phyloP scores from a whole-genome alignment of 2,888 invertebrate species.

The Cheilosia vulpina region DNA sequence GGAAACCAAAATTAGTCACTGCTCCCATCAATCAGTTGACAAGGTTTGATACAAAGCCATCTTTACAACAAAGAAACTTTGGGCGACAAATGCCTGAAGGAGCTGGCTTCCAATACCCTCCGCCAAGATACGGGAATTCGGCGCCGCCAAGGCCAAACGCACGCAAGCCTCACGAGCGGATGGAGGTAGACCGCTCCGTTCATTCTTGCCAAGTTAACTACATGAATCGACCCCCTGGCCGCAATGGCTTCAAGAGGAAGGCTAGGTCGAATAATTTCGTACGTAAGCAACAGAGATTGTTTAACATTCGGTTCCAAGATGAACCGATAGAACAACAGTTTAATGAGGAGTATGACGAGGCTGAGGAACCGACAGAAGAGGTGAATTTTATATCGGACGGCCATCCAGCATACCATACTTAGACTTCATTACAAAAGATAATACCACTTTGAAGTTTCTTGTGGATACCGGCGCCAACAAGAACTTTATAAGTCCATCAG shows the following conservation, averaged over 20 bases:
- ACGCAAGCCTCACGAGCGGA: background rate
- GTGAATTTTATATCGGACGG: no score
- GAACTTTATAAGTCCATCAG: no score
- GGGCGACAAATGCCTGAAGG: background rate
- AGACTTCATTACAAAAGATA: no score
- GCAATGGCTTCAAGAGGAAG: constrained; percentile 2
- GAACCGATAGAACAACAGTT: no score
- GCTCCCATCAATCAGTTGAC: constrained; percentile 1
- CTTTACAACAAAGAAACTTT: no score
- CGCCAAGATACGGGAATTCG: background rate
- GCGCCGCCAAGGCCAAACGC: background rate
- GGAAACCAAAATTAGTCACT: background rate
- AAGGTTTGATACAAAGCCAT: background rate
- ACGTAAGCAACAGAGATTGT: background rate
- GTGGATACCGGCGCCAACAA: no score
- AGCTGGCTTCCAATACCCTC: background rate
- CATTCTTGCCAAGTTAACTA: constrained; percentile 5
- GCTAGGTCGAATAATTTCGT: background rate
- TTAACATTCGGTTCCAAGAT: background rate
- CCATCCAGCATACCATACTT: no score
- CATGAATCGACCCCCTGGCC: constrained; percentile 15
- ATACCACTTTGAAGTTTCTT: no score
- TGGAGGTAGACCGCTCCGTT: constrained; percentile 1
- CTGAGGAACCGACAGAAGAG: no score
- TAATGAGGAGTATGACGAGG: no score